phyloP scores from a whole-genome alignment of 2,888 invertebrate genomes.

The Clanis bilineata region DNA sequence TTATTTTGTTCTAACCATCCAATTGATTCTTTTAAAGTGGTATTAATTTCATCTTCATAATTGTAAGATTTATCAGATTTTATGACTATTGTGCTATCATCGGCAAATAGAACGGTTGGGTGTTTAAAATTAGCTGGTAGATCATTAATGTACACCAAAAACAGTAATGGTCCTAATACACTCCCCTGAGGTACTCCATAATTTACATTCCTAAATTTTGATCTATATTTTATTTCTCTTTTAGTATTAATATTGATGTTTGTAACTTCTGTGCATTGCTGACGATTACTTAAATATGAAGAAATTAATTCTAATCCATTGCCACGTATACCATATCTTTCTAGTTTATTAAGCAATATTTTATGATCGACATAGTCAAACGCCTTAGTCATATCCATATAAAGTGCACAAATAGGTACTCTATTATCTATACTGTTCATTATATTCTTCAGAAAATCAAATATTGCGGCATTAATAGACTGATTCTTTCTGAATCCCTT shows the following conservation, averaged over 20 bases:
- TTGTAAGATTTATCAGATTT: background rate
- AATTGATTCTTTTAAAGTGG: background rate
- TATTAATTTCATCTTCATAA: background rate
- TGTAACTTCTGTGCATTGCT: too few relatives aligned
- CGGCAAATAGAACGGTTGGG: background rate
- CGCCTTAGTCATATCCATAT: background rate
- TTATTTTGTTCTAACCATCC: too few relatives aligned
- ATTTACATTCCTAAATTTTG: background rate
- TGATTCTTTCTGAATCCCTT: too few relatives aligned
- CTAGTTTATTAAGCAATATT: background rate
- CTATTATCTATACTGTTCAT: conserved; percentile 1
- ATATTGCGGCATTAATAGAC: too few relatives aligned
- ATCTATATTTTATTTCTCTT: background rate
- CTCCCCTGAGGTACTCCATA: too few relatives aligned
- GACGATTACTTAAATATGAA: too few relatives aligned
- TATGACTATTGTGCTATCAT: background rate
- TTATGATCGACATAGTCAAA: background rate
- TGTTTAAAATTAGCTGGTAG: background rate
- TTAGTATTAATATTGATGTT: background rate
- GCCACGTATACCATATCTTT: too few relatives aligned
- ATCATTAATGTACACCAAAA: too few relatives aligned
- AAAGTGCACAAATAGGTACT: background rate
- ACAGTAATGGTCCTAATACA: too few relatives aligned
- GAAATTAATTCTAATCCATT: too few relatives aligned
- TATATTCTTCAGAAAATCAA: background rate